Percentiles rank a stretch among this genome's conserved stretches.
These are phyloP conservation scores for Malacosoma neustria DNA, from an alignment of 2,888 invertebrate genomes.

Conservation along the genomic window DNA sequence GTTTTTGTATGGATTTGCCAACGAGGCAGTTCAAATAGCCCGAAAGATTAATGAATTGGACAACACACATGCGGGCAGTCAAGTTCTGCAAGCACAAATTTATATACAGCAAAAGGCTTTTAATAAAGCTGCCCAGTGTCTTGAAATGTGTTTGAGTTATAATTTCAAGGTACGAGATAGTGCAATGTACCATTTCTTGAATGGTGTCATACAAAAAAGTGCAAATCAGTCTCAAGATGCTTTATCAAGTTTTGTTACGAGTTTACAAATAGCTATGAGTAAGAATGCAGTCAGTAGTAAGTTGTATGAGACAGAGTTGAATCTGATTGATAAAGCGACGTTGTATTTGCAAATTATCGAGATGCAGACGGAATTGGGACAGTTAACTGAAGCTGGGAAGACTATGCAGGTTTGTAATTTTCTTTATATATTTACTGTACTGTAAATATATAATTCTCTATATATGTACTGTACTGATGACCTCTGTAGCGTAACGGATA, in stretches of 20 bases:
- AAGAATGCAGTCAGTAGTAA: slow-evolving; percentile 34
- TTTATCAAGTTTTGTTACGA: slow-evolving; percentile 82
- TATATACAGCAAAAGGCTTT: slow-evolving; percentile 81
- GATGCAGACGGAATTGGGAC: slow-evolving; percentile 79
- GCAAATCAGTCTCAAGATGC: slow-evolving; percentile 81
- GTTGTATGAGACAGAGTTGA: slow-evolving; percentile 60
- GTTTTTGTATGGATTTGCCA: slow-evolving; percentile 85
- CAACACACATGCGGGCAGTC: slow-evolving; percentile 87
- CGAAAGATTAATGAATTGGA: slow-evolving; percentile 85
- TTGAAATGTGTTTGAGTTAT: slow-evolving; percentile 93
- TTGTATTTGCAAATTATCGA: slow-evolving; percentile 91
- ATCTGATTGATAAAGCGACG: slow-evolving; percentile 86
- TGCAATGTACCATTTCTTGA: slow-evolving; percentile 91
- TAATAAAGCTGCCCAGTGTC: slow-evolving; percentile 86
- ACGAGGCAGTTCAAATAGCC: slow-evolving; percentile 81
- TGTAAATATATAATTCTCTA: too few species aligned
- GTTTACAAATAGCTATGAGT: slow-evolving; percentile 79
- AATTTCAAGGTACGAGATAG: slow-evolving; percentile 95
- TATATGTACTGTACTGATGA: too few species aligned
- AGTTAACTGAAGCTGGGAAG: slow-evolving; percentile 86
- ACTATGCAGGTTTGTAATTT: slow-evolving; percentile 79
- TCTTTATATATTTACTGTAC: too few species aligned
- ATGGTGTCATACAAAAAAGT: slow-evolving; percentile 87
- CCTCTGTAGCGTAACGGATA: too few species aligned
- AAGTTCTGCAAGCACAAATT: slow-evolving; percentile 90